phyloP scores from a whole-genome alignment of 2,113 vertebrate species.

The Mugil cephalus region DNA sequence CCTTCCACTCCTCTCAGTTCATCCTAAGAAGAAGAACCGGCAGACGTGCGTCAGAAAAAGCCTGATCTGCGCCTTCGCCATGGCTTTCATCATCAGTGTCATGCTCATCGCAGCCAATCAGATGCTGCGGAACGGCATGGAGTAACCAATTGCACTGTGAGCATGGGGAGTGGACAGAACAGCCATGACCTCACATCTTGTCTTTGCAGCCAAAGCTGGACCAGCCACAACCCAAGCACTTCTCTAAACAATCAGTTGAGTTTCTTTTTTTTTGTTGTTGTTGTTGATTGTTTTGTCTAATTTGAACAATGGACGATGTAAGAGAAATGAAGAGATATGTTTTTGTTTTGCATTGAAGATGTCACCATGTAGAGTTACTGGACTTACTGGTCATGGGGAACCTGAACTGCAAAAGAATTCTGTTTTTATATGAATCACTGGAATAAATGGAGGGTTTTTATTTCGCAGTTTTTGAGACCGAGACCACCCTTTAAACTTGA shows the following conservation, averaged over 20 bases:
- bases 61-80: constrained; percentile 98
- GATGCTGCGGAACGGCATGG: constrained; percentile 99
- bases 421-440: constrained; percentile 60
- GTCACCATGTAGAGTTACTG: constrained; percentile 44
- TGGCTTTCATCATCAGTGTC: constrained; percentile 99
- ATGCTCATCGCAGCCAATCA: constrained; percentile 99
- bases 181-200: constrained; percentile 73
- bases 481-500: constrained; percentile 73
- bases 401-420: constrained; percentile 27
- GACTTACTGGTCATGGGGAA: constrained; percentile 32
- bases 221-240: constrained; percentile 72
- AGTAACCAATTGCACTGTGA: constrained; percentile 90
- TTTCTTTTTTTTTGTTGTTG: constrained; percentile 17
- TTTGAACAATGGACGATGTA: constrained; percentile 38
- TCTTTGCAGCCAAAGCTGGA: constrained; percentile 78
- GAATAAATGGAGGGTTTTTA: constrained; percentile 24
- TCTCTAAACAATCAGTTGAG: constrained; percentile 66
- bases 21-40: constrained; percentile 96
- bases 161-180: constrained; percentile 70
- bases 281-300: constrained; percentile 34
- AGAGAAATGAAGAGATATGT: constrained; percentile 10
- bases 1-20: constrained; percentile 83
- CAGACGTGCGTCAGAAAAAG: constrained; percentile 99
- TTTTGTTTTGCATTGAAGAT: constrained; percentile 47
- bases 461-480: constrained; percentile 54